Base-by-base conservation (phyloP, 2,797 vertebrate genomes). In the Lacerta viridis region DNA sequence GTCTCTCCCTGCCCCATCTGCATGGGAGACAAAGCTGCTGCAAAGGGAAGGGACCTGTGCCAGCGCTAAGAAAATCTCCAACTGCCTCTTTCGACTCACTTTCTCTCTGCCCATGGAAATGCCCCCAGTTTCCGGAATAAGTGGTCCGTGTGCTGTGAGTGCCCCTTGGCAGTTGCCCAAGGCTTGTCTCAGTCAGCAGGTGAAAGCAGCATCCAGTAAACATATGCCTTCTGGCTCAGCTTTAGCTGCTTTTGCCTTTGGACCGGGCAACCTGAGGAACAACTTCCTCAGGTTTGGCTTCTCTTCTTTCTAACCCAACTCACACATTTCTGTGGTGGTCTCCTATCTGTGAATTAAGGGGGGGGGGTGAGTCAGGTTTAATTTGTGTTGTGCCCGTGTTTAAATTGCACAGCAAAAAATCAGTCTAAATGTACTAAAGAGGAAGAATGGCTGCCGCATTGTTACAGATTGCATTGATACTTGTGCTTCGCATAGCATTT, bases 371-470 rank as follows among this genome's bases (percentile, higher is more conserved):
- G 36, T 36, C 33, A 33, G 43, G 0, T 82, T 90, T 86, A 68
- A 75, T 90, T 86, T 88, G 81, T 11, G 69, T 0, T 2, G 13
- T 17, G 50, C n/a, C 69, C 86, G 82, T 0, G 0, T 80, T 91
- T 91, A 7, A 82, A 80, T 87, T 91, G 84, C n/a, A 90, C 76
- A 71, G 83, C 83, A 50, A 85, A 83, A 90, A 92, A 83, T 90
- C 89, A 87, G 81, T 88, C 89, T 91, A 92, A 25, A 87, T 86
- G 83, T 88, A 80, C 91, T 92, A 92, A 88, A 89, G 77, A n/a
- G 71, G 76, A 94, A 92, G 83, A 88, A 93, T 92, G 93, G 93
- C 88, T 94, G 93, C 94, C 91, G 95, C 94, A 93, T 39, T 18
- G 23, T 6, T 94, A 94, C 94, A 87, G 91, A 91, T 94, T 92